Evolutionary conservation across 2,797 vertebrate species (phyloP).

Genomic region (Hipposideros larvatus): DNA sequence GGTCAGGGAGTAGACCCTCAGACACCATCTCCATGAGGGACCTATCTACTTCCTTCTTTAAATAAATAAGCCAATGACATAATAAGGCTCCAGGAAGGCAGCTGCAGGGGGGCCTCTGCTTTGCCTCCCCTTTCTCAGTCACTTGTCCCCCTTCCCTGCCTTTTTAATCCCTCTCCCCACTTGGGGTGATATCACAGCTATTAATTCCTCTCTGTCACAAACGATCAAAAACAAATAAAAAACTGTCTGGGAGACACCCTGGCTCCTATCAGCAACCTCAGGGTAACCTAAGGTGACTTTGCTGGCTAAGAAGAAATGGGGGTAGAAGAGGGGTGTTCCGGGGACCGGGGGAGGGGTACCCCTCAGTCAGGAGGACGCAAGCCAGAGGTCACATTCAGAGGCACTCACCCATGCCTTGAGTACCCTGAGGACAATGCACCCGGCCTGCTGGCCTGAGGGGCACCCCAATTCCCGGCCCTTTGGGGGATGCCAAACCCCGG

Average conservation of each 20-base stretch:
- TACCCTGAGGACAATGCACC: too few species aligned
- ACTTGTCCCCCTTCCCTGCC: constrained; percentile 90
- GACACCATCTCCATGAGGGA: fast-evolving
- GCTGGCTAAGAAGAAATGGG: constrained; percentile 87
- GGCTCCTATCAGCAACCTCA: constrained; percentile 93
- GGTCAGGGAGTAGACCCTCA: neutral
- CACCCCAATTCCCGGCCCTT: fast-evolving
- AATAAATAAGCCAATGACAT: neutral
- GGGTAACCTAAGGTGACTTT: constrained; percentile 95
- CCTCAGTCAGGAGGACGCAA: constrained; percentile 85
- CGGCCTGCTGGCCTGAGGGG: fast-evolving
- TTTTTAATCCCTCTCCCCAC: constrained; percentile 92
- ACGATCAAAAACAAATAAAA: constrained; percentile 93
- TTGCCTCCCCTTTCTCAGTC: constrained; percentile 88
- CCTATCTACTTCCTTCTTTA: neutral
- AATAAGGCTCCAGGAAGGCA: neutral
- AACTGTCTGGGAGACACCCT: constrained; percentile 94
- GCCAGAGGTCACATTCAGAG: constrained; percentile 63
- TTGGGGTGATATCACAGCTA: constrained; percentile 92
- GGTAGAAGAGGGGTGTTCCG: constrained; percentile 85
- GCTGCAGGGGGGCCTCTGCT: too few species aligned
- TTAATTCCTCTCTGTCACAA: constrained; percentile 92
- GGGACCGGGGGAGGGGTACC: constrained; percentile 31
- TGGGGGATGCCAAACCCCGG: fast-evolving
- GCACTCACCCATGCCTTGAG: fast-evolving